Evolutionary conservation across 2,888 invertebrate genomes (phyloP).

Genomic region (Chaitophorus viminalis): DNA sequence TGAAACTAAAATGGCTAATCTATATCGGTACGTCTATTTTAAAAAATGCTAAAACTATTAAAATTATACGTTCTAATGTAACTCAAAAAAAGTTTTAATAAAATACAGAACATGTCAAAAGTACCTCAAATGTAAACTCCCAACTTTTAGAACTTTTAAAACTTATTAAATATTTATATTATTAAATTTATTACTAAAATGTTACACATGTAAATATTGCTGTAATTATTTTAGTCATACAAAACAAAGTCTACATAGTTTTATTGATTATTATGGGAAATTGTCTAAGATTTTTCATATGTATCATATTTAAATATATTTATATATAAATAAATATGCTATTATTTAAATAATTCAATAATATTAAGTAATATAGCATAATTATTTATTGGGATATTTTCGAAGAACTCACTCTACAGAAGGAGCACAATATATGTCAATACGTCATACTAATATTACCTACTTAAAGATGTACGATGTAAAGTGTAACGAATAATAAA

Average conservation of each 20-base stretch:
- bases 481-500: conserved; percentile 9
- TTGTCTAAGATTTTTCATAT: not conserved
- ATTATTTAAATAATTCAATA: too few species aligned
- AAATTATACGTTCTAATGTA: not conserved
- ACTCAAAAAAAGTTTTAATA: not conserved
- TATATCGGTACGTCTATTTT: not conserved
- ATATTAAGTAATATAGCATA: too few species aligned
- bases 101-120: not conserved
- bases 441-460: not conserved
- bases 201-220: not conserved
- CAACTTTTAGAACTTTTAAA: conserved; percentile 10
- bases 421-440: not conserved
- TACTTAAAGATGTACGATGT: too few species aligned
- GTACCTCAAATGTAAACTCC: not conserved
- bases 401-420: too few species aligned
- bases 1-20: not conserved
- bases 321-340: too few species aligned
- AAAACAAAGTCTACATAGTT: not conserved
- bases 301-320: too few species aligned
- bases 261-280: conserved; percentile 15
- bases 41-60: not conserved
- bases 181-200: conserved; percentile 29
- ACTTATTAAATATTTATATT: conserved; percentile 1
- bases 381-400: too few species aligned
- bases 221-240: not conserved